Base-by-base conservation (phyloP, 2,113 vertebrate genomes). In the Centropus unirufus region DNA sequence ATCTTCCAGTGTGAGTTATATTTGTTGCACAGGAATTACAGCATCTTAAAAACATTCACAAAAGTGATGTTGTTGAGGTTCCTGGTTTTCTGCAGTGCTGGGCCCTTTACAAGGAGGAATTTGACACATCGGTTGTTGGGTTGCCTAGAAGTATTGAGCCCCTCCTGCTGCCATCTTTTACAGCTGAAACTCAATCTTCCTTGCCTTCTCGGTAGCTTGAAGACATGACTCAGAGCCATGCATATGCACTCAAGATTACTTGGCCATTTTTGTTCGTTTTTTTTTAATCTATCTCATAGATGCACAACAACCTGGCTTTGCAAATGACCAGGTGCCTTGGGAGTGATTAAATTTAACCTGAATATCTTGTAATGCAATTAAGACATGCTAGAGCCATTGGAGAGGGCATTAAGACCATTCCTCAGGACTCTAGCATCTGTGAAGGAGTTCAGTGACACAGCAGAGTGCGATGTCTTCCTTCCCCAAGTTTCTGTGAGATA, bases 351-450 rank as follows among this genome's bases (percentile, higher is more conserved):
- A 72, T 88, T 73, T 44, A 77, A 88, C 75, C 36, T 59, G 49
- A 85, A 88, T 73, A 90, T 79, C 68, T 91, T 27, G n/a, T 68
- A 90, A 61, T 0, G 1, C 78, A 85, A 90, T 93, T 94, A 88
- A 93, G 59, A 69, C 46, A 26, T 58, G 63, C 42, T 72, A 76
- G 62, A 95, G 88, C 32, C 51, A 68, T 49, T 83, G 58, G 52
- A 76, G 66, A 72, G 27, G 23, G 87, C 84, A 89, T 87, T 82
- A 89, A 85, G 78, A 72, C 54, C 62, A 78, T 93, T 90, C 93
- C 83, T 92, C 62, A 57, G 67, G 76, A 66, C 46, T 95, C 68
- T 12, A 83, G 64, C 32, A 83, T 61, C 94, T 95, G 21, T 44
- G 67, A 83, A 89, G 34, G n/a, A 51, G 59, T 36, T 87, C 59